A percentile compares a stretch with the other conserved stretches of the same genome.
These are phyloP conservation scores for Heteronetta atricapilla DNA, from an alignment of 2,113 vertebrate species.

Conservation along the genomic window DNA sequence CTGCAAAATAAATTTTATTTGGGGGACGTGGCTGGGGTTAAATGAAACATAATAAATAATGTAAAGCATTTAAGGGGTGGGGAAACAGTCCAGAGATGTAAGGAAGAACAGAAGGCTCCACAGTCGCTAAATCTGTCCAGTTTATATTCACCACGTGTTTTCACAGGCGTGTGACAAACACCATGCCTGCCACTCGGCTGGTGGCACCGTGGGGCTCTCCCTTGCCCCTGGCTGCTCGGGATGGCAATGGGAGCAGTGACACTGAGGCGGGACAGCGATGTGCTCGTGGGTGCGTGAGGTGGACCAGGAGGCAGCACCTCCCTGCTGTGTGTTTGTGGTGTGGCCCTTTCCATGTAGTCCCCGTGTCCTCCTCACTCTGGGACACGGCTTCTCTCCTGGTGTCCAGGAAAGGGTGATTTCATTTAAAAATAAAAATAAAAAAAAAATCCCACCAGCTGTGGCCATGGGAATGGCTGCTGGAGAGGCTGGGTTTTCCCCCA, in stretches of 20 bases:
- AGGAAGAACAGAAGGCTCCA: conserved; percentile 32
- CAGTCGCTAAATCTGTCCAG: not conserved
- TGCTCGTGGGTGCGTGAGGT: accelerated
- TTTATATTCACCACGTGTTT: not conserved
- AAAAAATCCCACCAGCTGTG: not conserved
- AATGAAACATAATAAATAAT: conserved; percentile 79
- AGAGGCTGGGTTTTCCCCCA: not conserved
- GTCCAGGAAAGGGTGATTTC: not conserved
- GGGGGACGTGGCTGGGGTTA: conserved; percentile 76
- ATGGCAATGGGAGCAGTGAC: not conserved
- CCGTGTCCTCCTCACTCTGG: not conserved
- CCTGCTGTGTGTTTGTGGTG: not conserved
- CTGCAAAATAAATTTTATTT: conserved; percentile 80
- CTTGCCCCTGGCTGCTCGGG: not conserved
- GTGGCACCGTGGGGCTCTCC: not conserved
- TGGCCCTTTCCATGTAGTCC: not conserved
- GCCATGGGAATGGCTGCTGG: not conserved
- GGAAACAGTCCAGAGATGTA: conserved; percentile 28
- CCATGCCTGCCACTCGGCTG: not conserved
- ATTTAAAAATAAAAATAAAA: accelerated
- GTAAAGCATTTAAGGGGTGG: conserved; percentile 57
- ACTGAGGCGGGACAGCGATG: not conserved
- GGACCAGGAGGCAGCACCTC: accelerated
- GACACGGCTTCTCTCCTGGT: not conserved
- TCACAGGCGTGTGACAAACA: not conserved